Conservation (phyloP, 1,140 invertebrate genomes). For the Plectus sambesii region DNA sequence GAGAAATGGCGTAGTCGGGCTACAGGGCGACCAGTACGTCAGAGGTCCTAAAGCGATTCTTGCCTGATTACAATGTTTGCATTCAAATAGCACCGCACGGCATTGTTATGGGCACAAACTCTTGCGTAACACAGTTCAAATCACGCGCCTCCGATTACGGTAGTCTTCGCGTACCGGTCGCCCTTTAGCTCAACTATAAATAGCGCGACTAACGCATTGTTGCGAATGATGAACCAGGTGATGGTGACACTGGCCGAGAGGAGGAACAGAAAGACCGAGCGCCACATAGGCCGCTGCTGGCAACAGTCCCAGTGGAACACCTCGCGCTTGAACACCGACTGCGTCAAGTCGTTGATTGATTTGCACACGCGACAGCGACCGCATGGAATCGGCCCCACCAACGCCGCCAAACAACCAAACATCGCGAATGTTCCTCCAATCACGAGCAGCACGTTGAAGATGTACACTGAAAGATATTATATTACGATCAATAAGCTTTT, state of each 20-base stretch:
- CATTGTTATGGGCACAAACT: too few species aligned
- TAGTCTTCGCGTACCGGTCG: too few species aligned
- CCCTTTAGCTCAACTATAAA: too few species aligned
- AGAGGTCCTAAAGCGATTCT: too few species aligned
- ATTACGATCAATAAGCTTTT: too few species aligned
- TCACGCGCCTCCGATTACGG: too few species aligned
- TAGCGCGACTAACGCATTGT: too few species aligned
- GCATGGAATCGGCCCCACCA: slow-evolving; percentile 4
- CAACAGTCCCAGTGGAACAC: neutral
- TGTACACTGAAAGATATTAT: slow-evolving; percentile 33
- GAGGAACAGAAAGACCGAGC: slow-evolving; percentile 13
- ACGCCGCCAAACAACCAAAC: slow-evolving; percentile 23
- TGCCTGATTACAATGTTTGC: too few species aligned
- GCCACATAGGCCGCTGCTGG: slow-evolving; percentile 5
- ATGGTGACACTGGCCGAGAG: slow-evolving; percentile 20
- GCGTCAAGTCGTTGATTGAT: neutral
- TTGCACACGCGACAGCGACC: neutral
- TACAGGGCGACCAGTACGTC: too few species aligned
- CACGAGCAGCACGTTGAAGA: slow-evolving; percentile 36
- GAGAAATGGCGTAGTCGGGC: too few species aligned
- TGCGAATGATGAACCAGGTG: slow-evolving; percentile 27
- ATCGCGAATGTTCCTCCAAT: slow-evolving; percentile 29
- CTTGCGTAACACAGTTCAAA: too few species aligned
- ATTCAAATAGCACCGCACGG: too few species aligned
- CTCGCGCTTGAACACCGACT: neutral